Evolutionary conservation across 2,888 invertebrate species (phyloP).

Genomic region (Lysandra bellargus): DNA sequence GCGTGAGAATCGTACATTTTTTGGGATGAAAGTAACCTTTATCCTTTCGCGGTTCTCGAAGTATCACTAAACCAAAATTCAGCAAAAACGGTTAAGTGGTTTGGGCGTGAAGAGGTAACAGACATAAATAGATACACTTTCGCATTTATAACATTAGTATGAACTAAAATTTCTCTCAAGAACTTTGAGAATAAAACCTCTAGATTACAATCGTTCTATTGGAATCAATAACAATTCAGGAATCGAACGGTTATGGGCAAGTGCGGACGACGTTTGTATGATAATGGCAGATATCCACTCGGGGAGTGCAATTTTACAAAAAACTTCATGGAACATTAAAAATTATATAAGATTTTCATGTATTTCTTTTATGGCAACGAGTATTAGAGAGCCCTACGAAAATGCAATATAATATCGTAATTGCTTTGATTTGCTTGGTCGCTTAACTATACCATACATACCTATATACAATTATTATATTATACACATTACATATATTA

Average conservation of each 20-base stretch:
- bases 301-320: slow-evolving; percentile 19
- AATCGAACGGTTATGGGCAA: slow-evolving; percentile 21
- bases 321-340: background rate
- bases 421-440: too few relatives aligned
- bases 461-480: too few relatives aligned
- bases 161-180: background rate
- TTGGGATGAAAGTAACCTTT: too few relatives aligned
- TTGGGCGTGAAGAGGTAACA: too few relatives aligned
- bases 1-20: too few relatives aligned
- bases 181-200: background rate
- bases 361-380: background rate
- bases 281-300: slow-evolving; percentile 15
- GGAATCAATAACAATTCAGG: slow-evolving; percentile 13
- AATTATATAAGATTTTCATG: background rate
- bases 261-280: slow-evolving; percentile 17
- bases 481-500: too few relatives aligned
- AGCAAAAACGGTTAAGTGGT: too few relatives aligned
- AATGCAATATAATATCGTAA: too few relatives aligned
- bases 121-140: too few relatives aligned
- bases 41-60: too few relatives aligned
- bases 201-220: slow-evolving; percentile 1
- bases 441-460: too few relatives aligned
- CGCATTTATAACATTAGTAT: background rate
- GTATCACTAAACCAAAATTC: too few relatives aligned
- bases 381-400: background rate